These are phyloP conservation scores for Alectoris magna DNA, from an alignment of 2,797 vertebrate species.

Conservation along the genomic window DNA sequence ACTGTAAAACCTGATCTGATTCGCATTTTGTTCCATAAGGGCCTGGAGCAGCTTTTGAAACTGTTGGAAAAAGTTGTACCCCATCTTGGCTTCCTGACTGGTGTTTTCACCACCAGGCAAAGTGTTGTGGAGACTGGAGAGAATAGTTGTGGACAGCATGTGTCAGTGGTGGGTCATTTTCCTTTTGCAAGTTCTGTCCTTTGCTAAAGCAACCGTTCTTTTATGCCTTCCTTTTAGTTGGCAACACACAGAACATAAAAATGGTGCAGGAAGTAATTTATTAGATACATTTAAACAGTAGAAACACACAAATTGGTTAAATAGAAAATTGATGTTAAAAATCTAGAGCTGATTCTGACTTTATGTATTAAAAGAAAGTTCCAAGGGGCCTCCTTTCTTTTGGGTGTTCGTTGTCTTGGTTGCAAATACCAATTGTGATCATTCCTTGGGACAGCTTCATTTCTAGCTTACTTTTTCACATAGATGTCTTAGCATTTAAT, in stretches of 20 bases:
- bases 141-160: background rate
- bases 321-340: background rate
- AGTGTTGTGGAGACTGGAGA: background rate
- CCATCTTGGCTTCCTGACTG: background rate
- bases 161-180: background rate
- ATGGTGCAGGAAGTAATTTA: background rate
- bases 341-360: background rate
- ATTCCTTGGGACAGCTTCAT: background rate
- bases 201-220: background rate
- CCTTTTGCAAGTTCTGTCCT: background rate
- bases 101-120: background rate
- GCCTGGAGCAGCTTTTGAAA: background rate
- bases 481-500: too few relatives aligned
- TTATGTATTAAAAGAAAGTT: background rate
- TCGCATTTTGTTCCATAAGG: background rate
- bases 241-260: background rate
- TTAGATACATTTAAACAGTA: background rate
- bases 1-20: background rate
- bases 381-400: background rate
- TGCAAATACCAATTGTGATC: background rate
- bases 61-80: background rate
- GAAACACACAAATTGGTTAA: background rate
- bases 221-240: background rate
- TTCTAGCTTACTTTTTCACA: background rate
- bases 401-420: background rate